Conservation (phyloP, 2,113 vertebrate species). For the Triplophysa rosa region DNA sequence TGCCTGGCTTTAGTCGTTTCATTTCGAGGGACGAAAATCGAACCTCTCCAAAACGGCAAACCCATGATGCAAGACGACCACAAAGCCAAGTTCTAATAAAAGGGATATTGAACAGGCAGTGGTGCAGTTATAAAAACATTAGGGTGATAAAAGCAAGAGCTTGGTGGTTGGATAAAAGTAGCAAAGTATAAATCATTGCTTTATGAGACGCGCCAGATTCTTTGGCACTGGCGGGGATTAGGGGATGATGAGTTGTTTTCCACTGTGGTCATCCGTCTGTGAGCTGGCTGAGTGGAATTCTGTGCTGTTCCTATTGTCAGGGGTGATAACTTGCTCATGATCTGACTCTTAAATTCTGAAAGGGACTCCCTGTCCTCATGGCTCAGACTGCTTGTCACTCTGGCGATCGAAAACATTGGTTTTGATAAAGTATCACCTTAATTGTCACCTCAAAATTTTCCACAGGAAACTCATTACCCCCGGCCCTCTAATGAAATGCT, state of each 20-base stretch:
- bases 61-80: conserved; percentile 33
- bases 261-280: conserved; percentile 28
- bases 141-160: conserved; percentile 61
- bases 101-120: conserved; percentile 35
- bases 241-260: conserved; percentile 44
- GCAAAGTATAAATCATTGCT: conserved; percentile 65
- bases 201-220: conserved; percentile 64
- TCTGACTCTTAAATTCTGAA: conserved; percentile 59
- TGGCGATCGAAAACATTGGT: conserved; percentile 50
- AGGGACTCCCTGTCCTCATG: conserved; percentile 37
- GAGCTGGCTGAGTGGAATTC: conserved; percentile 40
- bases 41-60: conserved; percentile 54
- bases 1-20: conserved; percentile 7
- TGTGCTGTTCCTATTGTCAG: conserved; percentile 47
- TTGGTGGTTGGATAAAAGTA: conserved; percentile 60
- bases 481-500: conserved; percentile 30
- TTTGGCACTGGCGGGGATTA: conserved; percentile 49
- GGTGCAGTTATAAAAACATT: conserved; percentile 58
- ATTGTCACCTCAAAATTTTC: too few species aligned
- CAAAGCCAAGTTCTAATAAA: conserved; percentile 57
- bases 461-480: conserved; percentile 43
- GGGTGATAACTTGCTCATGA: conserved; percentile 61
- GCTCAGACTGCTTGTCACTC: conserved; percentile 28
- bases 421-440: conserved; percentile 55
- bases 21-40: conserved; percentile 40